A percentile compares a stretch with the other conserved stretches of the same genome.
Conservation (phyloP, 2,113 vertebrate genomes). For the Saccopteryx bilineata region DNA sequence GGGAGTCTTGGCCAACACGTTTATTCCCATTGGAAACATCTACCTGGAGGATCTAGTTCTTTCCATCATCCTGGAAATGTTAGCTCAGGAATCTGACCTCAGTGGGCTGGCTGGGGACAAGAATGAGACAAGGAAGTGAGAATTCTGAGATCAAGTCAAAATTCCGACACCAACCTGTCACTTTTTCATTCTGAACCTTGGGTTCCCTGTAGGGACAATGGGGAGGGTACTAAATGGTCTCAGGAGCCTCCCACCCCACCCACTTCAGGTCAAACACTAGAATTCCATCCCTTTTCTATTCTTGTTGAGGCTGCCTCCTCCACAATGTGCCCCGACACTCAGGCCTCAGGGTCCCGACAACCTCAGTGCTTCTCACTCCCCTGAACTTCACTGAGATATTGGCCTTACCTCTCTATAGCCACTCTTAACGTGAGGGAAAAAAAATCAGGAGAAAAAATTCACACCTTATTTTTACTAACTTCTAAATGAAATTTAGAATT, state of each 20-base stretch:
- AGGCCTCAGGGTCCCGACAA: not conserved
- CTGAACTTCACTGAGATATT: not conserved
- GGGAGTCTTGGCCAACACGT: rapidly evolving
- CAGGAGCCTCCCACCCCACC: not conserved
- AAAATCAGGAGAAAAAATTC: not conserved
- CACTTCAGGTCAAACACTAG: not conserved
- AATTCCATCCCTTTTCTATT: not conserved
- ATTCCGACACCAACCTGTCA: no score
- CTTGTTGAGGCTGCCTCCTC: not conserved
- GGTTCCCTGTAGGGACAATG: not conserved
- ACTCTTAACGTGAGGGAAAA: not conserved
- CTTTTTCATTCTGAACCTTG: not conserved
- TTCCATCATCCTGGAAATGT: rapidly evolving
- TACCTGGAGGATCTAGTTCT: rapidly evolving
- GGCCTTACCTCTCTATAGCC: not conserved
- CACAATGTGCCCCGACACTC: rapidly evolving
- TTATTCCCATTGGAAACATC: no score
- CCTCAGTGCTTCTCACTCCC: not conserved
- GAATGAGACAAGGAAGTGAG: no score
- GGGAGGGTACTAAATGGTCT: not conserved
- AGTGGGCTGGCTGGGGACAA: rapidly evolving
- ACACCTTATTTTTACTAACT: not conserved
- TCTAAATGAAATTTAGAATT: not conserved
- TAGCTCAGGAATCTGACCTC: not conserved
- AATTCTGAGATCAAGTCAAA: not conserved